Base-by-base conservation (phyloP, 2,888 invertebrate genomes). In the Ariolimax columbianus region DNA sequence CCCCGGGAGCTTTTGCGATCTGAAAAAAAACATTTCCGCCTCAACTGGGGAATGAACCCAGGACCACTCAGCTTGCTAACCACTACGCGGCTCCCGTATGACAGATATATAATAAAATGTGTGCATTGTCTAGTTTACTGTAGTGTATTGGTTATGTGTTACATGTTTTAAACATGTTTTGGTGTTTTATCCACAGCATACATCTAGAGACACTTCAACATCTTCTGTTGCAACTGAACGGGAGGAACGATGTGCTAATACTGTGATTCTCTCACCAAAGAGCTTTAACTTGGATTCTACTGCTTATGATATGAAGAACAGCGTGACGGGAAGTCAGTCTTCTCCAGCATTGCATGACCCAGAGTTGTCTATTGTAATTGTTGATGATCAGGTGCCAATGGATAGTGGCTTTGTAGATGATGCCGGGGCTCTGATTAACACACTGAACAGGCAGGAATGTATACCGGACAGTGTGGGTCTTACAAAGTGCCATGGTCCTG, bases 401-500 rank as follows among this genome's bases (percentile, higher is more conserved):
- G 83, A 90, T 6, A 91, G 91, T 68, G 91, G 90, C 3, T 92
- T 91, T 87, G 51, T 40, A 2, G 63, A 85, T 51, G 63, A 83
- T 30, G 63, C 79, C 59, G 11, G 38, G 6, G 43, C 33, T n/a
- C 55, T 38, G 26, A 82, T 84, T 7, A 63, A 36, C 2, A 26
- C 43, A 2, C 43, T 43, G 26, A n/a, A 77, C 30, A 36, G 26
- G 17, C 55, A 81, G 33, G 38, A 47, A 26, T 30, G 26, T 40
- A n/a, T 23, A 33, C 19, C 6, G 63, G 51, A 17, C 14, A 19
- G 9, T 55, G 26, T 38, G 6, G n/a, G 11, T 72, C 55, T 55
- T 2, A 43, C 23, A 4, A 33, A 30, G 33, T 36, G 55, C 26
- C 47, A 47, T 40, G 36, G n/a, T 43, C 23, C 2, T 19, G 78